Percentiles rank a stretch among this genome's conserved stretches.
phyloP scores from a whole-genome alignment of 1,140 invertebrate species.

The Bombus consobrinus region DNA sequence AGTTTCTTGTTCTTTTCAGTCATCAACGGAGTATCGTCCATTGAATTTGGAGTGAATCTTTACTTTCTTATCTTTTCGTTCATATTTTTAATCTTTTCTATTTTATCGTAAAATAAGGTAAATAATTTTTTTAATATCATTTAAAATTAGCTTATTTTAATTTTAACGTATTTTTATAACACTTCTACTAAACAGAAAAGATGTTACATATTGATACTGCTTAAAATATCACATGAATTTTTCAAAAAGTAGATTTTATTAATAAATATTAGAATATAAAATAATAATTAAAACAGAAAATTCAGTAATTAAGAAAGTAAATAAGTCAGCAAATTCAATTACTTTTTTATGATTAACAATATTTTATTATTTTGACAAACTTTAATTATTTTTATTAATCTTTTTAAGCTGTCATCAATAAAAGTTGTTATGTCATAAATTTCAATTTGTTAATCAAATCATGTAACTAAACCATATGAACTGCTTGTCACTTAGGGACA shows the following conservation, averaged over 20 bases:
- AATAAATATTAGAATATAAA: neutral
- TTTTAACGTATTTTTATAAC: neutral
- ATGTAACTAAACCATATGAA: neutral
- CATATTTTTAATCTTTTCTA: neutral
- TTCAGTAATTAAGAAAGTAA: neutral
- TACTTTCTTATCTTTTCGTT: neutral
- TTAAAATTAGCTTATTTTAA: neutral
- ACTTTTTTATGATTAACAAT: neutral
- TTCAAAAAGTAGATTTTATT: neutral
- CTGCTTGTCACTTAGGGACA: neutral
- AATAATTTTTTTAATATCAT: neutral
- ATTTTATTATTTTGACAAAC: neutral
- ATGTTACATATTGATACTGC: neutral
- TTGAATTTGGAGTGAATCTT: neutral
- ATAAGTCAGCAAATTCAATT: neutral
- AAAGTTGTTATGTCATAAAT: neutral
- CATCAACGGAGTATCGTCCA: neutral
- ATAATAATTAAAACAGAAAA: neutral
- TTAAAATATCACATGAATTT: neutral
- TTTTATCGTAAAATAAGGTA: constrained; percentile 8
- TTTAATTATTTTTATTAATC: neutral
- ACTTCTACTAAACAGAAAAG: neutral
- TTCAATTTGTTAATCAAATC: neutral
- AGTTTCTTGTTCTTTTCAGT: constrained; percentile 37
- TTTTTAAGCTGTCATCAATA: neutral